Evolutionary conservation across 2,113 vertebrate genomes (phyloP).

Genomic region (Colaptes auratus): DNA sequence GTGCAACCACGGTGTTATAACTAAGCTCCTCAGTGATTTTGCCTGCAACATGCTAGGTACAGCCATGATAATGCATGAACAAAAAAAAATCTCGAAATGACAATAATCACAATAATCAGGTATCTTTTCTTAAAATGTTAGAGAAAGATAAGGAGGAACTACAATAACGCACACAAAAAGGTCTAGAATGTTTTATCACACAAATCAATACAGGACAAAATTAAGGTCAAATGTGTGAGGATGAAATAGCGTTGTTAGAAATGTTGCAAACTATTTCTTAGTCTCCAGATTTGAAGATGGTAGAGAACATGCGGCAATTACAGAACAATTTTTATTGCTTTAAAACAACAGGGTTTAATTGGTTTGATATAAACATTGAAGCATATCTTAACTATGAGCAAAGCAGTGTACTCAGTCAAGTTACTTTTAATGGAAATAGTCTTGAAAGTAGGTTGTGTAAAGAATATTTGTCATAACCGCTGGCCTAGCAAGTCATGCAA

Average conservation of each 20-base stretch:
- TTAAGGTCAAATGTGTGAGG: neutral
- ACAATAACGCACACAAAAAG: neutral
- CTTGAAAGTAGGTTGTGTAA: slow-evolving; percentile 43
- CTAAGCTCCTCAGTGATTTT: neutral
- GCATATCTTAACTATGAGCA: slow-evolving; percentile 49
- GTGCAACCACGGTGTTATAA: neutral
- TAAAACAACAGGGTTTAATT: slow-evolving; percentile 42
- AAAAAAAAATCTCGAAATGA: neutral
- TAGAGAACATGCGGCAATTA: slow-evolving; percentile 44
- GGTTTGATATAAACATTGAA: slow-evolving; percentile 52
- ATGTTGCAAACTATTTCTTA: neutral
- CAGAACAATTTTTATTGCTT: slow-evolving; percentile 50
- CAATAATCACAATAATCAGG: neutral
- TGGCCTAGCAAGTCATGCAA: slow-evolving; percentile 50
- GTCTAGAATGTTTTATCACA: neutral
- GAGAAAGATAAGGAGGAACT: neutral
- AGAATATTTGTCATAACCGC: slow-evolving; percentile 52
- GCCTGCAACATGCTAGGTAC: neutral
- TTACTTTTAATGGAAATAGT: slow-evolving; percentile 69
- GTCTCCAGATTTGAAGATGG: slow-evolving; percentile 22
- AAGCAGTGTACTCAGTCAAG: slow-evolving; percentile 48
- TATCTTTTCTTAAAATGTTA: neutral
- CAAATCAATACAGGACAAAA: neutral
- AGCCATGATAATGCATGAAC: neutral
- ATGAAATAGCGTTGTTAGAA: neutral